These are phyloP conservation scores for Limenitis camilla DNA, from an alignment of 2,888 invertebrate species.

Conservation along the genomic window DNA sequence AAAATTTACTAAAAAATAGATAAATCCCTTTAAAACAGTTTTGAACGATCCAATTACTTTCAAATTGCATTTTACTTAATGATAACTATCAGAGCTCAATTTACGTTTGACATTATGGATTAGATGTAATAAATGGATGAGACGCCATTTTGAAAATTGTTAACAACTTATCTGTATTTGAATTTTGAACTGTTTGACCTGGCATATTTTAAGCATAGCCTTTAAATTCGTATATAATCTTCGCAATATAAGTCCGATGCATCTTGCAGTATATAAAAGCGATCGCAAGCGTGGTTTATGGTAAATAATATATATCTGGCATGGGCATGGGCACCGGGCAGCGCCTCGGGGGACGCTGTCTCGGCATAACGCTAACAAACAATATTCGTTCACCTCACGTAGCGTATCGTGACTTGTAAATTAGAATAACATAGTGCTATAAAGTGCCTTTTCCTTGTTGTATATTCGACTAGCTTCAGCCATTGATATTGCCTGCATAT, in stretches of 20 bases:
- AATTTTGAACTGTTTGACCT: no score
- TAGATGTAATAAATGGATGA: no score
- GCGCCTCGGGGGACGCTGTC: constrained; percentile 8
- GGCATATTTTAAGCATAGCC: neutral
- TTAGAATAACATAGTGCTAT: constrained; percentile 3
- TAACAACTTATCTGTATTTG: no score
- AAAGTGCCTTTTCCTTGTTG: neutral
- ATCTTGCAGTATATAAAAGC: constrained; percentile 1
- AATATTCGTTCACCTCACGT: constrained; percentile 11
- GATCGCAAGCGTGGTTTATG: constrained; percentile 6
- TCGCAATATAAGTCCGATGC: neutral
- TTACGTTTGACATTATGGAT: no score
- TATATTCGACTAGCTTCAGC: neutral
- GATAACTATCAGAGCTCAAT: no score
- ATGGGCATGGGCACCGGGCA: constrained; percentile 1
- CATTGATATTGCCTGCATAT: neutral
- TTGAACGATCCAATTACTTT: no score
- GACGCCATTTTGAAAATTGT: no score
- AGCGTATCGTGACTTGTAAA: constrained; percentile 7
- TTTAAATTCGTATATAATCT: neutral
- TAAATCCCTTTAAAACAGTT: no score
- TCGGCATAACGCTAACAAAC: constrained; percentile 6
- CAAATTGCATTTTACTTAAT: no score
- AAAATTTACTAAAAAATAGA: no score
- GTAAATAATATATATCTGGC: constrained; percentile 5